Conservation (phyloP, 2,797 vertebrate genomes). For the Fistularia commersonii region DNA sequence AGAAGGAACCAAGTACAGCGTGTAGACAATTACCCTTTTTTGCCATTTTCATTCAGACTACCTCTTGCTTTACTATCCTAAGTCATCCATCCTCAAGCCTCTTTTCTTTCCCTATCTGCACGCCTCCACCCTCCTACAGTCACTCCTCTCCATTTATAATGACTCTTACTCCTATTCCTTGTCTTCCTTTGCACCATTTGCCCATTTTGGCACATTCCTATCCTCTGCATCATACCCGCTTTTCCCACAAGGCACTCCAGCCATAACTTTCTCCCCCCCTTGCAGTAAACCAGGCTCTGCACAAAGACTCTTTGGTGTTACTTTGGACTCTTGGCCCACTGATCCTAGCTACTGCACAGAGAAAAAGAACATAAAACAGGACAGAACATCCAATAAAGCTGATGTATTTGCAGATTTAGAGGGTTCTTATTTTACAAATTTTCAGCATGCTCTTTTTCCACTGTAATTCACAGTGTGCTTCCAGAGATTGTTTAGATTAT, state of each 20-base stretch:
- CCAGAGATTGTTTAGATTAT: slow-evolving; percentile 2
- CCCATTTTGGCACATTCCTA: slow-evolving; percentile 70
- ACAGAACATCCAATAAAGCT: slow-evolving; percentile 5
- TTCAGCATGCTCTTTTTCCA: not conserved
- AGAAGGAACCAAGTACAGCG: too few species aligned
- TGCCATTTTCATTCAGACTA: slow-evolving; percentile 3
- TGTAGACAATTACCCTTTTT: not conserved
- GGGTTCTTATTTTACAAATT: not conserved
- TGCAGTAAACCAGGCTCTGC: slow-evolving; percentile 41
- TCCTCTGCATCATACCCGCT: slow-evolving; percentile 73
- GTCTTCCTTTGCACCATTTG: slow-evolving; percentile 40
- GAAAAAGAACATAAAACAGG: not conserved
- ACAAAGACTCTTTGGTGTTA: slow-evolving; percentile 62
- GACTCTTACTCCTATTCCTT: slow-evolving; percentile 23
- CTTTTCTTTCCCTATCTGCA: slow-evolving; percentile 11
- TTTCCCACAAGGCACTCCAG: slow-evolving; percentile 44
- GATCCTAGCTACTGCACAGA: slow-evolving; percentile 25
- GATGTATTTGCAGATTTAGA: slow-evolving; percentile 13
- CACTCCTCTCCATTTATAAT: slow-evolving; percentile 30
- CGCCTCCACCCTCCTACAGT: slow-evolving; percentile 15
- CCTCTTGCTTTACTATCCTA: slow-evolving; percentile 7
- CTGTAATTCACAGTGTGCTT: not conserved
- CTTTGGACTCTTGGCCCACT: slow-evolving; percentile 25
- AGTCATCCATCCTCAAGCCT: not conserved
- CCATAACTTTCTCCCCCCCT: slow-evolving; percentile 27